Base-by-base conservation (phyloP, 2,797 vertebrate species). In the Pantherophis vulpinus region DNA sequence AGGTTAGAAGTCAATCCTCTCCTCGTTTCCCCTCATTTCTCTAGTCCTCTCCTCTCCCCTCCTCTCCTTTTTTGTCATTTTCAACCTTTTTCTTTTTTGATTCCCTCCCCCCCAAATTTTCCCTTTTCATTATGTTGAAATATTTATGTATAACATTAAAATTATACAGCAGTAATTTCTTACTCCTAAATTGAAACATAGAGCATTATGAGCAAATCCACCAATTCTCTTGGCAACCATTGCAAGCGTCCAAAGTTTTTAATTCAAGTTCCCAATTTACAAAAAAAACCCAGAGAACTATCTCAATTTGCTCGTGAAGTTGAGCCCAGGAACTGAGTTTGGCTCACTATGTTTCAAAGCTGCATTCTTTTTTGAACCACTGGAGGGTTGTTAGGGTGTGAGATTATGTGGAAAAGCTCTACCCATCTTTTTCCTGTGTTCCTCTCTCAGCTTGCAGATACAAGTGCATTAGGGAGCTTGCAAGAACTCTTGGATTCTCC, bases 401-500 rank as follows among this genome's bases (percentile, higher is more conserved):
- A 59, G 11, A 74, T 60, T 16, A 0, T 92, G 90, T n/a, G 27
- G 58, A 61, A 89, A 61, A 70, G 27, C 86, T 94, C 23, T 12
- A 60, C 0, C 66, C 94, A 0, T 93, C 86, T 79, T 91, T 91
- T 86, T 25, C 14, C 42, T 7, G 0, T 29, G 14, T 89, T 63
- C 63, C 94, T 60, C 0, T 90, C 90, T 93, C 95, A 99, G 99
- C 97, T 99, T 96, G 98, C 98, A 94, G 99, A 99, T 95, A 98
- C 98, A 90, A 98, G 97, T 1, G 97, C 97, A 16, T 96, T 99
- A 86, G 99, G 99, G n/a, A 98, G 98, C 90, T 97, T 99, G 91
- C 98, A 98, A 70, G 98, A 99, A 86, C 94, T 99, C 94, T 98
- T 99, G 55, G 97, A 98, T 32, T 97, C 98, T 54, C 97, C 96